Evolutionary conservation across 2,888 invertebrate species (phyloP), one percentile per base, ranked within the genome.

Genomic region (Cabera pusaria): DNA sequence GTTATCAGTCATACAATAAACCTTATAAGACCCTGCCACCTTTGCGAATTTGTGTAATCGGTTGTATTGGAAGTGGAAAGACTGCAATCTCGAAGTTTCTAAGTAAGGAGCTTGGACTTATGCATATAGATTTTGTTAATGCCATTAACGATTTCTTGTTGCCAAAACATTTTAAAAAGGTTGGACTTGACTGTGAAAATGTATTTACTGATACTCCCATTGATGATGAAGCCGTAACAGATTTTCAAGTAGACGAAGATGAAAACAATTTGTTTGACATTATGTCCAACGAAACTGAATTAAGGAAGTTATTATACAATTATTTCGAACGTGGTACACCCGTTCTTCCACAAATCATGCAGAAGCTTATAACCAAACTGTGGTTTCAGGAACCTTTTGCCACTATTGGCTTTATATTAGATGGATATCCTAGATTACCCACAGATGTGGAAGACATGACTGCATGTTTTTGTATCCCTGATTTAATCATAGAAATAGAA

Each of bases 361-460:
- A 81, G 37, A 79, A 79, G 50, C 51, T 90, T 17, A 54, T 91
- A 14, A 68, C 67, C 11, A 77, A 70, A 14, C 70, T 90, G 12
- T 93, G 92, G 92, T 90, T 88, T 56, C 62, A 86, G 28, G 65
- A 84, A 28, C 91, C 92, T 0, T 89, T 79, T 57, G 69, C 64
- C 8, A 56, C 64, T 2, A 72, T 68, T 7, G 92, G 93, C 2
- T 81, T 93, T 59, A 77, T 93, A 20, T 62, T 93, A 19, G 92
- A 93, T 64, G 92, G 91, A 31, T 93, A 91, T 72, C 93, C 93
- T 4, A 90, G 82, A 63, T 66, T 90, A 39, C 64, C 84, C 3
- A 69, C 73, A 27, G 93, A 93, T 64, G 62, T 91, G 1, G 82
- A 90, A 46, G 78, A 86, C 19, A 90, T 92, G 84, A 40, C 80